phyloP scores from a whole-genome alignment of 2,888 invertebrate genomes.

The Dynastes grantii region DNA sequence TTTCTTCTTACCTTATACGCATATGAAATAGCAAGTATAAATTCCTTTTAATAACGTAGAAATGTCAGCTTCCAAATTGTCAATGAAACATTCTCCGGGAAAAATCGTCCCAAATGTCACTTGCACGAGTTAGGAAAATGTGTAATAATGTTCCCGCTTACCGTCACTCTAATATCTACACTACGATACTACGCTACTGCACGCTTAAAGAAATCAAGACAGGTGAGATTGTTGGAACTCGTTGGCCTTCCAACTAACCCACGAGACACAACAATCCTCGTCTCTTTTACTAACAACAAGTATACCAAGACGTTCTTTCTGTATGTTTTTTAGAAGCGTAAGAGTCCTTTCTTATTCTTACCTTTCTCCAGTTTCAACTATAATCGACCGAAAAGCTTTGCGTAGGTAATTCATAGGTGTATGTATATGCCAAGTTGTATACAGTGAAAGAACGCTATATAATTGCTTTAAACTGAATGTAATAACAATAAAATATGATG shows the following conservation, averaged over 20 bases:
- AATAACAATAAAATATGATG: not conserved
- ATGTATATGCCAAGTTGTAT: not conserved
- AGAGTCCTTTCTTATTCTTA: constrained; percentile 39
- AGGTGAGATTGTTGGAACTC: constrained; percentile 38
- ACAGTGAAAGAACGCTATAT: not conserved
- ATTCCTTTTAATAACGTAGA: not conserved
- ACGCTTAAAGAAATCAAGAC: constrained; percentile 40
- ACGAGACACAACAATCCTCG: constrained; percentile 40
- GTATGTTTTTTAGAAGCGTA: constrained; percentile 23
- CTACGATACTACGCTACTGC: constrained; percentile 22
- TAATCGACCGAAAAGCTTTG: constrained; percentile 34
- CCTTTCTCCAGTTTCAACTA: constrained; percentile 38
- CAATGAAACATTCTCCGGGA: constrained; percentile 21
- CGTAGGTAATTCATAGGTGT: not conserved
- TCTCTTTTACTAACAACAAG: constrained; percentile 36
- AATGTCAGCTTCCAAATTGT: not conserved
- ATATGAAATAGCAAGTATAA: constrained; percentile 4
- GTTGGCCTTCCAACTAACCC: constrained; percentile 46
- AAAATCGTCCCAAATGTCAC: constrained; percentile 16
- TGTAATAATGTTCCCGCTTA: constrained; percentile 21
- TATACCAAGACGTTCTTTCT: constrained; percentile 41
- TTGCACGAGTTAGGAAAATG: constrained; percentile 20
- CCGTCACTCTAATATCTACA: constrained; percentile 27
- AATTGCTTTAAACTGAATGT: not conserved
- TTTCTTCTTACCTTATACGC: constrained; percentile 6